These are phyloP conservation scores for Melanophora roralis DNA, from an alignment of 2,888 invertebrate species.

Conservation along the genomic window DNA sequence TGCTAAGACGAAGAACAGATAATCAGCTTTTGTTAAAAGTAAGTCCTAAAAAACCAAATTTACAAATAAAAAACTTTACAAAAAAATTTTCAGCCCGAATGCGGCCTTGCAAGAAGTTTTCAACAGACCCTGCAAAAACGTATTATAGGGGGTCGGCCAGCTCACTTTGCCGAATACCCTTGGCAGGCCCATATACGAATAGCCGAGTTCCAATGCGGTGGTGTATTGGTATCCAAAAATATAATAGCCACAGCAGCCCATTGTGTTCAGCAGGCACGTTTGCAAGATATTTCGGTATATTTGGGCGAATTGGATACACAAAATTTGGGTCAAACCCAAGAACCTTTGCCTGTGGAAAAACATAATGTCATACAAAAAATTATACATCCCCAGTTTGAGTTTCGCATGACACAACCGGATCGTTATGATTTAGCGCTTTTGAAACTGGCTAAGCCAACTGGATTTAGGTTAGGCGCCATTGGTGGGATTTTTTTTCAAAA, in stretches of 20 bases:
- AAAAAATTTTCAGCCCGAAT: constrained; percentile 78
- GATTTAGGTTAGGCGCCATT: constrained; percentile 70
- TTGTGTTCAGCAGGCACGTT: constrained; percentile 86
- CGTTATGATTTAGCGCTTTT: constrained; percentile 88
- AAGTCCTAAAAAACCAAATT: neutral
- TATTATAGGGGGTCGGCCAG: constrained; percentile 89
- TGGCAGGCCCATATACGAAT: constrained; percentile 93
- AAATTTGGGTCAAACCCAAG: constrained; percentile 81
- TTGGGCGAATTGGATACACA: constrained; percentile 89
- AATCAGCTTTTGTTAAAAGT: constrained; percentile 71
- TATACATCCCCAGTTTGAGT: constrained; percentile 88
- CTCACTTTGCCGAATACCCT: constrained; percentile 85
- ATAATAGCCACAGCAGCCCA: constrained; percentile 89
- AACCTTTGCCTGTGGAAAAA: constrained; percentile 82
- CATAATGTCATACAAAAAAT: constrained; percentile 85
- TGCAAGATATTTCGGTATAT: constrained; percentile 86
- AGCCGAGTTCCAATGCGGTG: constrained; percentile 89
- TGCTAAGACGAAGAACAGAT: constrained; percentile 74
- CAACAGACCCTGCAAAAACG: constrained; percentile 82
- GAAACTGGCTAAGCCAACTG: constrained; percentile 83
- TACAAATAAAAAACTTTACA: no score
- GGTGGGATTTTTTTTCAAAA: neutral
- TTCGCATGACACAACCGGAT: constrained; percentile 89
- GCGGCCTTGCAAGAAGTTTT: constrained; percentile 82
- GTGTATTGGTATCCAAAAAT: constrained; percentile 86